These are phyloP conservation scores for Gallinago nigripennis DNA, from an alignment of 2,797 vertebrate species.

Conservation along the genomic window DNA sequence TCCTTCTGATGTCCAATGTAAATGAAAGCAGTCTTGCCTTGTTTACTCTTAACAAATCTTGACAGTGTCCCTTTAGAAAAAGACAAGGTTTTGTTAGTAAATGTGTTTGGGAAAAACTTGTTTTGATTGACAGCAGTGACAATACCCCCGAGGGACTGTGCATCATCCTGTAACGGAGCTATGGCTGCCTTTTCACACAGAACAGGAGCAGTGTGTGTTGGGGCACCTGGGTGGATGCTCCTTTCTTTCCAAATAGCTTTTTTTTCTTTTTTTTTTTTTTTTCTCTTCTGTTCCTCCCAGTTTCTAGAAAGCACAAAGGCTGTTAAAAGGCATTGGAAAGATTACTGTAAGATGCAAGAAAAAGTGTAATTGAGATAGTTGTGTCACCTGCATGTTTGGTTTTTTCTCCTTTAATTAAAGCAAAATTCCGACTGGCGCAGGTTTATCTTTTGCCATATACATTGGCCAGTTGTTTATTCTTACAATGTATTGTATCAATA, in stretches of 20 bases:
- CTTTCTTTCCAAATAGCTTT: neutral
- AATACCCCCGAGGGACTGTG: constrained; percentile 12
- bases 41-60: constrained; percentile 29
- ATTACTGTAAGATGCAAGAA: neutral
- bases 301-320: neutral
- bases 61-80: constrained; percentile 23
- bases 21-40: neutral
- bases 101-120: constrained; percentile 3
- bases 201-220: neutral
- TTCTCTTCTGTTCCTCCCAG: neutral
- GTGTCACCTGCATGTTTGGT: neutral
- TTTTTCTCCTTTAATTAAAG: neutral
- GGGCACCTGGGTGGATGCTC: neutral
- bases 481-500: neutral
- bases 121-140: constrained; percentile 39
- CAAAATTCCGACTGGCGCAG: neutral
- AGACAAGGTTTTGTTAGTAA: constrained; percentile 35
- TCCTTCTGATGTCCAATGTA: neutral
- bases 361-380: neutral
- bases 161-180: neutral
- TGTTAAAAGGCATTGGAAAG: neutral
- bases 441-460: neutral
- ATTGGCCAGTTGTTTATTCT: neutral
- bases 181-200: neutral
- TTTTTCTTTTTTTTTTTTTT: neutral